A percentile compares a stretch with the other conserved stretches of the same genome.
Conservation (phyloP, 2,888 invertebrate species). For the Vandiemenella viatica region DNA sequence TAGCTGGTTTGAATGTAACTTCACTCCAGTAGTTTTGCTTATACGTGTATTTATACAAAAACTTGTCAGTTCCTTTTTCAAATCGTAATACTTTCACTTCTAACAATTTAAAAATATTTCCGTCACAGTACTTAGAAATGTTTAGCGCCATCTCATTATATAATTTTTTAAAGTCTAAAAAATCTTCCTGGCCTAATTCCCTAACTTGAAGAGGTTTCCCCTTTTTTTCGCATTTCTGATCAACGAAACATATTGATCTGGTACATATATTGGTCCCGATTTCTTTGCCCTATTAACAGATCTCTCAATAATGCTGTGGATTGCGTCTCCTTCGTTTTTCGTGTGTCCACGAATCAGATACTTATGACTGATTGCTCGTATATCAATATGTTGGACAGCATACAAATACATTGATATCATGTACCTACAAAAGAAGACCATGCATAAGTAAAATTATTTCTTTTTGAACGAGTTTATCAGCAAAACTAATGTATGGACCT, state of each 20-base stretch:
- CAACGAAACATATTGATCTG: conserved; percentile 5
- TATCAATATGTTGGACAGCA: conserved; percentile 14
- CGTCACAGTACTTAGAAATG: too few relatives aligned
- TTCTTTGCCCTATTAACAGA: conserved; percentile 11
- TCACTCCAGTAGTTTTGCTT: too few relatives aligned
- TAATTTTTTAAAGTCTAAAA: conserved; percentile 1
- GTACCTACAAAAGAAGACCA: too few relatives aligned
- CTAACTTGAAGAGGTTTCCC: background rate
- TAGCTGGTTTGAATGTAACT: too few relatives aligned
- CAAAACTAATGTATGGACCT: too few relatives aligned
- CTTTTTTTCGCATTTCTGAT: conserved; percentile 1
- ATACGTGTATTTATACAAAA: too few relatives aligned
- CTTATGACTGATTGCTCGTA: conserved; percentile 18
- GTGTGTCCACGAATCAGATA: conserved; percentile 19
- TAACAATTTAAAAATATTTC: too few relatives aligned
- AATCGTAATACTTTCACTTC: too few relatives aligned
- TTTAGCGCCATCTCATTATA: too few relatives aligned
- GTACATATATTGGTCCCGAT: conserved; percentile 10
- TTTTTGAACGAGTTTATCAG: too few relatives aligned
- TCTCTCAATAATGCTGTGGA: conserved; percentile 19
- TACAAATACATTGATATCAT: conserved; percentile 17
- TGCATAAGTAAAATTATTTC: too few relatives aligned
- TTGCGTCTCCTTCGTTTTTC: conserved; percentile 20
- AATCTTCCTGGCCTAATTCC: background rate
- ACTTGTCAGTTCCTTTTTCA: too few relatives aligned